Evolutionary conservation across 1,140 invertebrate genomes (phyloP).

Genomic region (Drosophila arawakana): DNA sequence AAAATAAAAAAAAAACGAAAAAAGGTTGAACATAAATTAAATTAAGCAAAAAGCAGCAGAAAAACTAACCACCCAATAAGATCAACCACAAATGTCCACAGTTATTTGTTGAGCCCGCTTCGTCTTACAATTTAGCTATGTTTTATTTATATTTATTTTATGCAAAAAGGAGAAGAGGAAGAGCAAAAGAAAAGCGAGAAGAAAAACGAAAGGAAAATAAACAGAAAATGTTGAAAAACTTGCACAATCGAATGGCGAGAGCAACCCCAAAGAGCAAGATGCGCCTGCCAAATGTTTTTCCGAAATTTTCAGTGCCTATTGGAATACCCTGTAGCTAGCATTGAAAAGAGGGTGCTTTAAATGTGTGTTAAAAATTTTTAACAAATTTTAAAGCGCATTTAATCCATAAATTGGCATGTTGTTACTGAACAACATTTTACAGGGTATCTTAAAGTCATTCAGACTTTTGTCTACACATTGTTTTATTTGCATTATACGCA

Average conservation of each 20-base stretch:
- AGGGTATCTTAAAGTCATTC: too few species aligned
- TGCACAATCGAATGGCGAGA: conserved; percentile 63
- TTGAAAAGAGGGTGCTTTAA: not conserved
- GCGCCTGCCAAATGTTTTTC: conserved; percentile 54
- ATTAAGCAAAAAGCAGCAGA: conserved; percentile 59
- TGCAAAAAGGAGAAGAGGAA: conserved; percentile 50
- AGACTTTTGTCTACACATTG: too few species aligned
- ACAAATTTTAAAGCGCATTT: too few species aligned
- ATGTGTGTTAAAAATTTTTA: too few species aligned
- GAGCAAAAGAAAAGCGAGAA: not conserved
- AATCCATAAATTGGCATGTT: too few species aligned
- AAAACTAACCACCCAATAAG: conserved; percentile 28
- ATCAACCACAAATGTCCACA: conserved; percentile 49
- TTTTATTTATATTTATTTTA: conserved; percentile 81
- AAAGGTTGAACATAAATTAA: conserved; percentile 75
- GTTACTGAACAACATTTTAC: too few species aligned
- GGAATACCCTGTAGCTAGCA: conserved; percentile 6
- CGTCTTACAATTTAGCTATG: conserved; percentile 22
- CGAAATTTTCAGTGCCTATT: conserved; percentile 43
- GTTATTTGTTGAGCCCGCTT: conserved; percentile 36
- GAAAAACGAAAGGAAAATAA: conserved; percentile 29
- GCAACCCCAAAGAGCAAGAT: conserved; percentile 31
- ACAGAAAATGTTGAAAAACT: conserved; percentile 58
- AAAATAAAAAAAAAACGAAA: not conserved
- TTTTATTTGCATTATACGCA: too few species aligned